These are phyloP conservation scores for Apamea monoglypha DNA, from an alignment of 2,888 invertebrate species.

Conservation along the genomic window DNA sequence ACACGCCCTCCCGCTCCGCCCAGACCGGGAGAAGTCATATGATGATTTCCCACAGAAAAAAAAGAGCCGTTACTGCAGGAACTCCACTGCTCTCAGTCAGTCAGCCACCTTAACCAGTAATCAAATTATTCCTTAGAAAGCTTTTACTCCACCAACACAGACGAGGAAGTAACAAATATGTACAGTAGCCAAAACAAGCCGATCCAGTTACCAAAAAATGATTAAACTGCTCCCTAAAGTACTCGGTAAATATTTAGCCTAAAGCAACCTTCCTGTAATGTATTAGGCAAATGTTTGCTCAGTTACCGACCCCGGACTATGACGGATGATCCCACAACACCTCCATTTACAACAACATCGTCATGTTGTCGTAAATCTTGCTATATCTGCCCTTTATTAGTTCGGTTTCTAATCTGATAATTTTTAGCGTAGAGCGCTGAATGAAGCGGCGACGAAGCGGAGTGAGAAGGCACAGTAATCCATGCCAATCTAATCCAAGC, in stretches of 20 bases:
- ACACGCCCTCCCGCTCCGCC: too few species aligned
- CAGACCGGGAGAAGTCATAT: too few species aligned
- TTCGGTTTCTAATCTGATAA: slow-evolving; percentile 75
- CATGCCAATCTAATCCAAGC: too few species aligned
- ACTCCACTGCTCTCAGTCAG: neutral
- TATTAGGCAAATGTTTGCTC: slow-evolving; percentile 72
- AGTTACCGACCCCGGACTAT: slow-evolving; percentile 60
- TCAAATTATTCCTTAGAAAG: neutral
- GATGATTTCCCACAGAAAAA: too few species aligned
- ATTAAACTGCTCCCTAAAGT: slow-evolving; percentile 54
- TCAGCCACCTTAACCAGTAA: neutral
- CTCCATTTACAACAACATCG: too few species aligned
- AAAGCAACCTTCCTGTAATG: slow-evolving; percentile 61
- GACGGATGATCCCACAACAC: slow-evolving; percentile 67
- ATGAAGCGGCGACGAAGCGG: slow-evolving; percentile 4
- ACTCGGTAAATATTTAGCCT: slow-evolving; percentile 59
- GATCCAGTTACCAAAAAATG: slow-evolving; percentile 56
- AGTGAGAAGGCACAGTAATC: too few species aligned
- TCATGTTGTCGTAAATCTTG: slow-evolving; percentile 69
- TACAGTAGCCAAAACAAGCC: slow-evolving; percentile 30
- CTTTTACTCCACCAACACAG: neutral
- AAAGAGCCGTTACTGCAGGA: too few species aligned
- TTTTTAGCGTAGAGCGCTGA: slow-evolving; percentile 61
- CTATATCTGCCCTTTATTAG: slow-evolving; percentile 63
- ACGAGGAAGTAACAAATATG: neutral